phyloP scores from a whole-genome alignment of 2,113 vertebrate genomes.

The Forbesichthys papilliferus region DNA sequence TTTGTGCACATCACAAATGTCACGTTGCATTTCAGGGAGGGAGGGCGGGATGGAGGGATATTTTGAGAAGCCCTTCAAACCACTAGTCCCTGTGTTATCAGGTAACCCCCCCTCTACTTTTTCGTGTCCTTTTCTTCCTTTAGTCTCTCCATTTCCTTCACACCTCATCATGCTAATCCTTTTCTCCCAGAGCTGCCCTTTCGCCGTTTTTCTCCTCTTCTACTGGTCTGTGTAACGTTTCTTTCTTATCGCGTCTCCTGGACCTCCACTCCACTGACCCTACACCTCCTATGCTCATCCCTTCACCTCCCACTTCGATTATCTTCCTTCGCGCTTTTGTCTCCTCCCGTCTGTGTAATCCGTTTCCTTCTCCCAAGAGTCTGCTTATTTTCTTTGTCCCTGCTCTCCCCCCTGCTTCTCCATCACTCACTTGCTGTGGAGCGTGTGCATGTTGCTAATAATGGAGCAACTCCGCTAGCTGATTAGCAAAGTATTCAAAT shows the following conservation, averaged over 20 bases:
- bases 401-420: not conserved
- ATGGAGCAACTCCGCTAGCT: too few relatives aligned
- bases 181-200: conserved; percentile 27
- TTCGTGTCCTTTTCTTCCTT: not conserved
- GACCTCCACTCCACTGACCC: too few relatives aligned
- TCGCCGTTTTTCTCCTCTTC: not conserved
- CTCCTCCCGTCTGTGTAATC: not conserved
- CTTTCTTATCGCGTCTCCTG: too few relatives aligned
- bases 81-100: not conserved
- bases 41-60: conserved; percentile 34
- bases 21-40: conserved; percentile 45
- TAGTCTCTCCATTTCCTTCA: conserved; percentile 26
- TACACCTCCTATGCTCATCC: too few relatives aligned
- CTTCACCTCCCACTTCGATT: too few relatives aligned
- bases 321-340: too few relatives aligned
- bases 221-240: too few relatives aligned
- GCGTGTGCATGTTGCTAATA: too few relatives aligned
- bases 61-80: conserved; percentile 12
- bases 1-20: conserved; percentile 54
- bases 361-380: not conserved
- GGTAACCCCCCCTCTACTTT: not conserved
- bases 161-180: conserved; percentile 29
- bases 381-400: not conserved
- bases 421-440: conserved; percentile 5
- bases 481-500: too few relatives aligned